A percentile compares a stretch with the other conserved stretches of the same genome.
These are phyloP conservation scores for Conomelus anceps DNA, from an alignment of 2,888 invertebrate species.

Conservation along the genomic window DNA sequence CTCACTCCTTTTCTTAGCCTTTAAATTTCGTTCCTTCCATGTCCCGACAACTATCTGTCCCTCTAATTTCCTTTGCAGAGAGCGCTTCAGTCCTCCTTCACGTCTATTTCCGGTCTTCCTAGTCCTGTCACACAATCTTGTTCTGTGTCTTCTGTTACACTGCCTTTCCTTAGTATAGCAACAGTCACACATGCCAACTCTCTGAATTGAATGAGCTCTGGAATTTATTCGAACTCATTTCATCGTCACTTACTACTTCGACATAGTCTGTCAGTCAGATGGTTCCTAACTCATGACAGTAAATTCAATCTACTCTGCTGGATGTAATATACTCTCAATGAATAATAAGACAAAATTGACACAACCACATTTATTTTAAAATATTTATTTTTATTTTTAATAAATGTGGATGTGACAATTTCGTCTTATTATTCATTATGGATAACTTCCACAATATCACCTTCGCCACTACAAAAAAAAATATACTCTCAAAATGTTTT, in stretches of 20 bases:
- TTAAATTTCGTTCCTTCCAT: background rate
- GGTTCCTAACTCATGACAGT: no score
- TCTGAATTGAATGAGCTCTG: background rate
- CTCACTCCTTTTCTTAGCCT: background rate
- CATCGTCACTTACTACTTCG: background rate
- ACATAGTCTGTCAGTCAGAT: no score
- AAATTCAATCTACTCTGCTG: no score
- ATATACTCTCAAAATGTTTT: no score
- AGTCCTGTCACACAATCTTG: background rate
- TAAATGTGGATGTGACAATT: no score
- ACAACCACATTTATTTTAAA: no score
- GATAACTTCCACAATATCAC: no score
- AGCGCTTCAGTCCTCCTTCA: background rate
- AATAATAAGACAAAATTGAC: no score
- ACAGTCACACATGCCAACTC: background rate
- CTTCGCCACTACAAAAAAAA: no score
- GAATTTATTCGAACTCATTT: background rate
- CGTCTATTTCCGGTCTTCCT: background rate
- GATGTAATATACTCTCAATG: no score
- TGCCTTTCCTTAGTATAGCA: background rate
- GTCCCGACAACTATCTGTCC: background rate
- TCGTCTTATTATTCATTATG: no score
- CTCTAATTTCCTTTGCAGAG: background rate
- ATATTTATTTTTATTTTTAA: no score
- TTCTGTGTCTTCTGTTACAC: background rate